Evolutionary conservation across 2,888 invertebrate species (phyloP).

Genomic region (Disparrhopalites patrizii): DNA sequence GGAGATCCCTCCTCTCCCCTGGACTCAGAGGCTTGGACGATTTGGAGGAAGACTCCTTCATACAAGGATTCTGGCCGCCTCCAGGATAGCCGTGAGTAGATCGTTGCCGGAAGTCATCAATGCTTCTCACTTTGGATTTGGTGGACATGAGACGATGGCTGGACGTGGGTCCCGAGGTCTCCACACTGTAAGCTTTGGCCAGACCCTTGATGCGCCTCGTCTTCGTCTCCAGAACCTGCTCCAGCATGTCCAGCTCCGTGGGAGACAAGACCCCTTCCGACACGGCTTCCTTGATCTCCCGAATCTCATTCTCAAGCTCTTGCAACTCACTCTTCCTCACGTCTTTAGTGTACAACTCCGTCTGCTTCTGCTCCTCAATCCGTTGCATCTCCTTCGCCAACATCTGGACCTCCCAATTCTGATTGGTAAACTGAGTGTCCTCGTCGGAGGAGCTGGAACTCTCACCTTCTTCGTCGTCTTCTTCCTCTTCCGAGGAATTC

Average conservation of each 20-base stretch:
- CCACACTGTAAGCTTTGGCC: constrained; percentile 48
- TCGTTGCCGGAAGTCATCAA: constrained; percentile 36
- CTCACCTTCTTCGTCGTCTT: constrained; percentile 47
- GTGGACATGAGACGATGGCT: constrained; percentile 6
- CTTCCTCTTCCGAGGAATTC: constrained; percentile 41
- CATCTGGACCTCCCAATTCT: constrained; percentile 71
- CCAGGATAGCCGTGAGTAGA: neutral
- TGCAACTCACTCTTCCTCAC: constrained; percentile 37
- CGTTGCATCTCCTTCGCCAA: constrained; percentile 67
- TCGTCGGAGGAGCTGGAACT: constrained; percentile 20
- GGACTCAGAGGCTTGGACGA: constrained; percentile 34
- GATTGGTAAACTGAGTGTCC: constrained; percentile 36
- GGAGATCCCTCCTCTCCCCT: constrained; percentile 38
- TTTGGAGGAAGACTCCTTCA: neutral
- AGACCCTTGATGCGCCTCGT: constrained; percentile 45
- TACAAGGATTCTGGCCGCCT: neutral
- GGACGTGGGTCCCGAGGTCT: constrained; percentile 17
- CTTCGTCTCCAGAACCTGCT: constrained; percentile 46
- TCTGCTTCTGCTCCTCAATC: constrained; percentile 43
- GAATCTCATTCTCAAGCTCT: constrained; percentile 47
- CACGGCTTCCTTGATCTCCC: constrained; percentile 45
- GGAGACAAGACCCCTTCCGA: constrained; percentile 46
- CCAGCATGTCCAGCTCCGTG: constrained; percentile 49
- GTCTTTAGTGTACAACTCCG: constrained; percentile 46
- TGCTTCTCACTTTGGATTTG: constrained; percentile 32